phyloP scores from a whole-genome alignment of 2,113 vertebrate species.

The Psilopogon haemacephalus region DNA sequence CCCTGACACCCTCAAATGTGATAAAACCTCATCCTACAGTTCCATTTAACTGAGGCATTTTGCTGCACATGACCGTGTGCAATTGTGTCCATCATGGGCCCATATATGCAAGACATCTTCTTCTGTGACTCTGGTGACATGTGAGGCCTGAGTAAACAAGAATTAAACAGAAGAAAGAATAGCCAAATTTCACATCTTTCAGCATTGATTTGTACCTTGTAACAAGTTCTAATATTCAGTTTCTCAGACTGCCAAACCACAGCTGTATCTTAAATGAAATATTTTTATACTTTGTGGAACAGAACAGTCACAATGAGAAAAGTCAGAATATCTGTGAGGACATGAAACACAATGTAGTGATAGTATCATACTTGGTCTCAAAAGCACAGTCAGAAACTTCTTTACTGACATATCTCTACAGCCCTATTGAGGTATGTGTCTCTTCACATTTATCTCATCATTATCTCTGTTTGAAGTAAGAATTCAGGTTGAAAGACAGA shows the following conservation, averaged over 20 bases:
- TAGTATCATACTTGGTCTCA: not conserved
- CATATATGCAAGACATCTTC: not conserved
- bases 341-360: not conserved
- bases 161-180: not conserved
- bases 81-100: not conserved
- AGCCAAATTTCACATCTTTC: not conserved
- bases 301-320: not conserved
- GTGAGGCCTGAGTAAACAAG: not conserved
- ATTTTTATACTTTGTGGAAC: not conserved
- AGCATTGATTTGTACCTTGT: not conserved
- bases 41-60: not conserved
- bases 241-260: not conserved
- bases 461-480: not conserved
- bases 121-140: not conserved
- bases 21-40: not conserved
- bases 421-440: not conserved
- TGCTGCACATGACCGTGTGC: accelerated
- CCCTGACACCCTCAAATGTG: not conserved
- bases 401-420: not conserved
- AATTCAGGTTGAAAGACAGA: not conserved
- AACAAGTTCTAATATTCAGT: not conserved
- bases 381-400: not conserved
- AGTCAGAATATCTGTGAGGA: not conserved
- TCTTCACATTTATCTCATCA: not conserved
- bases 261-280: not conserved